Evolutionary conservation across 2,888 invertebrate genomes (phyloP), one percentile per base, ranked within the genome.

Genomic region (Dioctria linearis): DNA sequence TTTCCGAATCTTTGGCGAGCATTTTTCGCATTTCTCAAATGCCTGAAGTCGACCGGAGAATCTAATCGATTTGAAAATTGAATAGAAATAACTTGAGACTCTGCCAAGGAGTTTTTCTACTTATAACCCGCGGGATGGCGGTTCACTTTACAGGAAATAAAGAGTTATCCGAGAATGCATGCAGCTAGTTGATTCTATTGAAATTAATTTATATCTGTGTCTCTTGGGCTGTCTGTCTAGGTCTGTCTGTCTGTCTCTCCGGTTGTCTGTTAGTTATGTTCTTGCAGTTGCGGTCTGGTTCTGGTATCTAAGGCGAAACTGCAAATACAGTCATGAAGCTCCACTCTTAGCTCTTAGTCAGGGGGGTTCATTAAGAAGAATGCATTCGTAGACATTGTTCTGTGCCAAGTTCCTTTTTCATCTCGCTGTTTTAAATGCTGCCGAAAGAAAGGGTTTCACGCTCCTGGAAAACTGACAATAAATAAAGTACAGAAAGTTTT

Each of bases 11-110:
- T 71, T 71, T 54, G 54, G 54, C 43, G 54, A 54, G 54, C 51
- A 71, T 71, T 71, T 71, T 71, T 54, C 71, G 54, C 71, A 71
- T 71, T 71, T 71, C 71, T 71, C 71, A 71, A 71, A 71, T 71
- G 71, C 54, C 71, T 54, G 54, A 71, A 71, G 54, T 71, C 71
- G 43, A 71, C 71, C 71, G 39, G 54, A 51, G 71, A 54, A 71
- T 71, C 51, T 71, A 71, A 71, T 71, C 71, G 71, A 71, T 71
- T 71, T 40, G 71, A 71, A 71, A 71, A 71, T 71, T 71, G 71
- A 71, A 71, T 54, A 51, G 71, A 39, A 25, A 25, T 25, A 71
- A 54, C 71, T 71, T 71, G 71, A 71, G 71, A 71, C 71, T 43
- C 42, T 71, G 71, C 71, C 71, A 71, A 54, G 43, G 54, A 39